Base-by-base conservation (phyloP, 2,888 invertebrate species). In the Leucozona laternaria region DNA sequence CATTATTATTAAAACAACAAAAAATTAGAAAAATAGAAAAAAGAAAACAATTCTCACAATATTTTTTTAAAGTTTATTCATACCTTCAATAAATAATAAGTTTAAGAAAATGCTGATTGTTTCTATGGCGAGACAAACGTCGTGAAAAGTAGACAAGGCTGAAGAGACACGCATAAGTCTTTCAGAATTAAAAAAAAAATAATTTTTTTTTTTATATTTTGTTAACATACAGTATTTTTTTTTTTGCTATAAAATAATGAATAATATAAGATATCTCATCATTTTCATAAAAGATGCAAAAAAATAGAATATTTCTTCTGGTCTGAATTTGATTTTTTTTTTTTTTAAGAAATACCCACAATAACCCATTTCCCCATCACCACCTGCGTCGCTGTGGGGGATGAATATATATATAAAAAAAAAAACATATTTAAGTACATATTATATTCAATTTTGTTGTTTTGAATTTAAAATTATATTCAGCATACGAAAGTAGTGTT, bases 101-200 rank as follows among this genome's bases (percentile, higher is more conserved):
- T 43, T 25, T 5, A 1, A 7, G 0, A 25, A 31, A 34, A 22
- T 25, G 37, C 0, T 73, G 28, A 68, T 58, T 73, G 58, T 73
- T 73, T 79, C 75, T 73, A 60, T 66, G 79, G 79, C 79, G 73
- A 73, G 79, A 73, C 79, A 50, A 66, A 73, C 40, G 66, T 66
- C 50, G 34, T 60, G 72, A 79, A 64, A 43, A 72, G 72, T 72
- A 79, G 72, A 79, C 62, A 79, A 79, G 79, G 58, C 66, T 79
- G 73, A 40, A 66, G 17, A 48, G 22, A 8, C 37, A 53, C n/a
- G 11, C 53, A 68, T 68, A 50, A 66, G 68, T 68, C 68, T 68
- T 53, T 53, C 37, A 37, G n/a, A 20, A 53, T 22, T 22, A 48
- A 34, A 34, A 20, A 11, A 62, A 37, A 60, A 15, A 7, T 7